Evolutionary conservation across 2,797 vertebrate species (phyloP).

Genomic region (Cirrhinus mrigala): DNA sequence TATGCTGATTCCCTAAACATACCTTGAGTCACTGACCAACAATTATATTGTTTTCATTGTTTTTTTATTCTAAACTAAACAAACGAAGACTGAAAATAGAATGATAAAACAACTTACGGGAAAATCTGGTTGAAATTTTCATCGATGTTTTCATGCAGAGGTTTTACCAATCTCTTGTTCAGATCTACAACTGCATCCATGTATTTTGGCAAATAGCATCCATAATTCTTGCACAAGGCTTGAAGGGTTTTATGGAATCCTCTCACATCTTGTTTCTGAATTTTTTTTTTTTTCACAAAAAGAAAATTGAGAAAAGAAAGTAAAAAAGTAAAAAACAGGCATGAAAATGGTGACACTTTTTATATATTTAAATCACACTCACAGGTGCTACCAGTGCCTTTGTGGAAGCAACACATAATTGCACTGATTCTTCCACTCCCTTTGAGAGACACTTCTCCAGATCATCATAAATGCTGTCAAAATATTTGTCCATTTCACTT

Average conservation of each 20-base stretch:
- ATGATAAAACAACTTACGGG: background rate
- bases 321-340: too few relatives aligned
- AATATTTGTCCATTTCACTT: background rate
- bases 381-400: background rate
- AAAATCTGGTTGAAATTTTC: background rate
- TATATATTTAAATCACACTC: background rate
- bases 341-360: background rate
- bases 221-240: constrained; percentile 1
- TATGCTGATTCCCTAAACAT: too few relatives aligned
- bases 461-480: background rate
- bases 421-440: background rate
- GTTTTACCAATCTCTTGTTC: background rate
- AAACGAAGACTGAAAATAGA: background rate
- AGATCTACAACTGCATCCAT: background rate
- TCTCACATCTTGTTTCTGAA: background rate
- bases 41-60: too few relatives aligned
- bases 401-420: background rate
- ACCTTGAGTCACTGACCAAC: too few relatives aligned
- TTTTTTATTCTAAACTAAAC: too few relatives aligned
- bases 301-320: background rate
- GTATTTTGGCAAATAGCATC: background rate
- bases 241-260: background rate
- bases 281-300: background rate
- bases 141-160: background rate
- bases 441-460: background rate